Evolutionary conservation across 2,113 vertebrate species (phyloP), one percentile per base, ranked within the genome.

Genomic region (Dicentrarchus labrax): DNA sequence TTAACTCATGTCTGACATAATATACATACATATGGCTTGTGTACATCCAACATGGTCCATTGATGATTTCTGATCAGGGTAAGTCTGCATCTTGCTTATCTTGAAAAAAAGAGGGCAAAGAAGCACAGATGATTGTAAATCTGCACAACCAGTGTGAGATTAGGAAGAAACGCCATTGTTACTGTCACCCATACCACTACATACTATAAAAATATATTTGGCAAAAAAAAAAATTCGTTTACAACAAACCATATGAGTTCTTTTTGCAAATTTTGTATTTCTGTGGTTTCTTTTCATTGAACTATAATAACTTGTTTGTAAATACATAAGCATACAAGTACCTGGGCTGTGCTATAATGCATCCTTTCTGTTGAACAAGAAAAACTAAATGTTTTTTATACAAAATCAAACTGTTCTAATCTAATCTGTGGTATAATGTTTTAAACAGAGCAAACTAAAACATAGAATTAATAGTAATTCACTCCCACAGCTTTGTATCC

Each of bases 41-140:
- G 61, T 47, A 41, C 66, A 75, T 74, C 54, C 48, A 45, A 11
- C 51, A 62, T 0, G 72, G 85, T 90, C 89, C 78, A 66, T 47
- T 66, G 64, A 88, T 61, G 54, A 86, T 92, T 94, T 92, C 86
- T 86, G 54, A 47, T 48, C 69, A 84, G n/a, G 36, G 51, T 69
- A 73, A 60, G 73, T 80, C 51, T 70, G 36, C 69, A 12, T 82
- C 57, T 65, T 85, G 45, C 45, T 85, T 66, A 54, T 78, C 38
- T 69, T 72, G 2, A 43, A 56, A 50, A 30, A 62, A 53, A 77
- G 8, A 51, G 5, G 41, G 47, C 30, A 3, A 72, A 76, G 13
- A 88, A 70, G 57, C 72, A 79, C 43, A 53, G 21, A 82, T 70
- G 59, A 86, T 71, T 89, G 82, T 86, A 87, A 56, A 60, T 66